A percentile compares a stretch with the other conserved stretches of the same genome.
phyloP scores from a whole-genome alignment of 2,113 vertebrate species.

The Pionites leucogaster region DNA sequence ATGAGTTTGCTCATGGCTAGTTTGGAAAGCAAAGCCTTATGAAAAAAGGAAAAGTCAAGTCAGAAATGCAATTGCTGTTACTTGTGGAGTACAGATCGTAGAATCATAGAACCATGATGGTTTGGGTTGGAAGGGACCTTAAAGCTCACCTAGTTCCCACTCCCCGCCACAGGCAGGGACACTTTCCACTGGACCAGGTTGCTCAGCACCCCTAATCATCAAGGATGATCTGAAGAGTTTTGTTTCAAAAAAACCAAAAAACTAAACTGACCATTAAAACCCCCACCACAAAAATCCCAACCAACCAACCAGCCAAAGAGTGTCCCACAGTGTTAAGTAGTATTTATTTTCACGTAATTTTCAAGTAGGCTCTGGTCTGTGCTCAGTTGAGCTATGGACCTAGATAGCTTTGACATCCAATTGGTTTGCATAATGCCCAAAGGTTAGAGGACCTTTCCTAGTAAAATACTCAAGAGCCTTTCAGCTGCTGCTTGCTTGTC shows the following conservation, averaged over 20 bases:
- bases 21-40: not conserved
- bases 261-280: not conserved
- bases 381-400: not conserved
- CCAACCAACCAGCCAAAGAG: not conserved
- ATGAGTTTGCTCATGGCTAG: not conserved
- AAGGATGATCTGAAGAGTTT: not conserved
- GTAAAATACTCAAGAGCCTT: not conserved
- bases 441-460: not conserved
- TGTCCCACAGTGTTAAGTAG: not conserved
- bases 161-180: not conserved
- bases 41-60: not conserved
- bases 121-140: not conserved
- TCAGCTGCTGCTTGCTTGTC: not conserved
- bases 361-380: not conserved
- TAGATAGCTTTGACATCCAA: not conserved
- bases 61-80: not conserved
- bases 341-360: not conserved
- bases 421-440: not conserved
- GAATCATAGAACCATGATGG: not conserved
- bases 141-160: not conserved
- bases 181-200: not conserved
- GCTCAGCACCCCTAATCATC: not conserved
- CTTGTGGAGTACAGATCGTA: not conserved
- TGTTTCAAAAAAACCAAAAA: fast-evolving
- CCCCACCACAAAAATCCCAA: not conserved